phyloP scores from a whole-genome alignment of 1,140 invertebrate genomes.

The silkworm (Bombyx mori) region ASM3026992v2 NC_085115.1:651001-651500 shows the following conservation, averaged over 20 bases:
- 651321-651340: constrained; percentile 83
- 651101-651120: constrained; percentile 92
- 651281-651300: constrained; percentile 13
- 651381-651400: constrained; percentile 89
- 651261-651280: too few species aligned
- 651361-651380: constrained; percentile 93
- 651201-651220: too few species aligned
- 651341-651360: constrained; percentile 95
- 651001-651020: constrained; percentile 93
- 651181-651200: background rate
- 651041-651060: constrained; percentile 92
- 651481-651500: constrained; percentile 86
- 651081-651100: constrained; percentile 92
- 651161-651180: constrained; percentile 85
- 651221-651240: too few species aligned
- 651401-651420: constrained; percentile 92
- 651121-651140: constrained; percentile 91
- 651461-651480: constrained; percentile 91
- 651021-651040: constrained; percentile 90
- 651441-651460: constrained; percentile 89
- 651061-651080: constrained; percentile 89
- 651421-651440: constrained; percentile 93
- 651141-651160: constrained; percentile 91
- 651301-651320: constrained; percentile 91
- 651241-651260: too few species aligned